phyloP scores from a whole-genome alignment of 2,113 vertebrate genomes.

The Chionodraco myersi region DNA sequence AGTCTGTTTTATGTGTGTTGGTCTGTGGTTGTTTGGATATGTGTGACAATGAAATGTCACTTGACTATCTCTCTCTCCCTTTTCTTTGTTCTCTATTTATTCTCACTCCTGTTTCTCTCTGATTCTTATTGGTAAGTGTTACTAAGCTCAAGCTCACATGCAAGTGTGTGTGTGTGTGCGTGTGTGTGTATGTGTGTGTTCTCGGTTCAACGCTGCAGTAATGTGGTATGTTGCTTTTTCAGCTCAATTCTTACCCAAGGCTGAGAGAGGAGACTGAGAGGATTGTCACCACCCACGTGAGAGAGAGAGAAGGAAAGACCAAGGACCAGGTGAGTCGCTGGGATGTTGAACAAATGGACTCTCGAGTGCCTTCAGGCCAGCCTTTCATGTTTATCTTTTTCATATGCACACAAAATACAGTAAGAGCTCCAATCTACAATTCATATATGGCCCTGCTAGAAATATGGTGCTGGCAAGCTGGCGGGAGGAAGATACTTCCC shows the following conservation, averaged over 20 bases:
- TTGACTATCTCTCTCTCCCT: conserved; percentile 71
- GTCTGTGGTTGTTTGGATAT: conserved; percentile 45
- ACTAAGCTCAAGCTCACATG: conserved; percentile 54
- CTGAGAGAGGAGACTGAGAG: conserved; percentile 95
- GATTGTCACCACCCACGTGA: conserved; percentile 93
- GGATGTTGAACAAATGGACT: neutral
- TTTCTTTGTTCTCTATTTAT: conserved; percentile 73
- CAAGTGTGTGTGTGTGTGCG: conserved; percentile 40
- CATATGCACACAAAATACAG: neutral
- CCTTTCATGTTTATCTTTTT: too few species aligned
- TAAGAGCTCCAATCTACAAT: neutral
- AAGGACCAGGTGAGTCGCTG: conserved; percentile 91
- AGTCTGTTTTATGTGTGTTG: conserved; percentile 26
- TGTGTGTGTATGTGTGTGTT: neutral
- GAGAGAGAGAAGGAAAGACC: conserved; percentile 93
- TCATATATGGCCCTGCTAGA: neutral
- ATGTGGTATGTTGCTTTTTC: conserved; percentile 65
- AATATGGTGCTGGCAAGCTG: neutral
- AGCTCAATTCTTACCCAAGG: conserved; percentile 94
- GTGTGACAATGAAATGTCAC: conserved; percentile 70
- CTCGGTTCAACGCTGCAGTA: conserved; percentile 61
- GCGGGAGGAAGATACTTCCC: too few species aligned
- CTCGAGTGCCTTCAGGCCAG: neutral
- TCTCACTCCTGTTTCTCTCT: conserved; percentile 74
- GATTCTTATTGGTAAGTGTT: conserved; percentile 72